Base-by-base conservation (phyloP, 2,888 invertebrate genomes). In the Vanessa cardui region DNA sequence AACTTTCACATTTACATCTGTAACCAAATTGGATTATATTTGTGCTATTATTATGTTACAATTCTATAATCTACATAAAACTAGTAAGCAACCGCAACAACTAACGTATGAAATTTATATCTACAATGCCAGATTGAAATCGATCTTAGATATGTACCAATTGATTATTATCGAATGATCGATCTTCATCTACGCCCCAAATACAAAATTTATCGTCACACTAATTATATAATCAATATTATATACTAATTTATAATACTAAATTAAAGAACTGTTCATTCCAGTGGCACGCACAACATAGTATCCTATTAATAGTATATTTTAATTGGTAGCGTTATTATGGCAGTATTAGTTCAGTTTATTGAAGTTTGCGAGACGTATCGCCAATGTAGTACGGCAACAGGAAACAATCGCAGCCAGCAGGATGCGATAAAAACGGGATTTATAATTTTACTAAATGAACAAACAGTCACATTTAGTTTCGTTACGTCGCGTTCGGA, bases 401-500 rank as follows among this genome's bases (percentile, higher is more conserved):
- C 91, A 89, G 92, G 92, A 92, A 90, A 90, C 84, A 81, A 82
- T 78, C 80, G 76, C 80, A 82, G 79, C 74, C 74, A 76, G 80
- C 82, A 83, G 88, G 88, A 88, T 83, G 85, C 81, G 89, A 90
- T 91, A 90, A 87, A 84, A 85, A 79, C 79, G 77, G 84, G 83
- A 87, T 87, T 90, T 84, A 78, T 81, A 82, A 72, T 81, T 73
- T 74, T 82, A 81, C 82, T 80, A 78, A 78, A 81, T 83, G 78
- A 81, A 76, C 75, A 79, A 79, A 80, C 74, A 75, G 78, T 78
- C 80, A 76, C 64, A 73, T 79, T 74, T 74, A 78, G 83, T 80
- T 80, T 58, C 8, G 60, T 47, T 46, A 52, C 46, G 67, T 58
- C 20, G 33, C 49, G 61, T 83, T 78, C 80, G 74, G 73, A 74